Conservation (phyloP, 2,888 invertebrate genomes). For the Palloptera scutellata region DNA sequence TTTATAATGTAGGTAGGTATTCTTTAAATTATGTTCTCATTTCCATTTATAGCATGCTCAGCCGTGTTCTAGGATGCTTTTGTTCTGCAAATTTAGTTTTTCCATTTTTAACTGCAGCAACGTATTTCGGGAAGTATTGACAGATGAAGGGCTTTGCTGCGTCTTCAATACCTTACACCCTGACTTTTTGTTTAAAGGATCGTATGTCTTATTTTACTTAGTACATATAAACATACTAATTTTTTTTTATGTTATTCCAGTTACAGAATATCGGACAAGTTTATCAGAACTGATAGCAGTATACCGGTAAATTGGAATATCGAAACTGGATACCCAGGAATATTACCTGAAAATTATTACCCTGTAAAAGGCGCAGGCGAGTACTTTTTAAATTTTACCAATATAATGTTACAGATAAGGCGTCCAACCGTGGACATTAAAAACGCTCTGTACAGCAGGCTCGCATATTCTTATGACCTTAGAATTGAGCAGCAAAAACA, state of each 20-base stretch:
- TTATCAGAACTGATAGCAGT: constrained; percentile 1
- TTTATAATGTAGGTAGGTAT: too few relatives aligned
- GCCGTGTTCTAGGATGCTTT: constrained; percentile 59
- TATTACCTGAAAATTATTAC: constrained; percentile 68
- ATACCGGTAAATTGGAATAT: constrained; percentile 74
- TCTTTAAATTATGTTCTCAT: not conserved
- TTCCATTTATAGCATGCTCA: constrained; percentile 20
- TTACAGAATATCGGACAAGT: constrained; percentile 16
- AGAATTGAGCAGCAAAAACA: too few relatives aligned
- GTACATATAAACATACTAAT: not conserved
- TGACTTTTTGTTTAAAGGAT: constrained; percentile 42
- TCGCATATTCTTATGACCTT: too few relatives aligned
- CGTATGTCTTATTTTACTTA: constrained; percentile 43
- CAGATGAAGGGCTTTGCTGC: constrained; percentile 67
- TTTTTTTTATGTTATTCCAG: constrained; percentile 13
- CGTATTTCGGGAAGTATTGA: constrained; percentile 77
- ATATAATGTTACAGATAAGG: too few relatives aligned
- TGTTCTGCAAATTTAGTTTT: constrained; percentile 74
- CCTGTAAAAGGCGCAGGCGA: constrained; percentile 65
- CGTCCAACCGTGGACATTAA: too few relatives aligned
- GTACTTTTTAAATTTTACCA: too few relatives aligned
- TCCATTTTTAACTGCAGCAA: constrained; percentile 70
- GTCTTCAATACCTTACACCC: constrained; percentile 77
- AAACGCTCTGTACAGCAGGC: too few relatives aligned
- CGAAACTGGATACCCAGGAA: constrained; percentile 72